Evolutionary conservation across 2,888 invertebrate species (phyloP).

Genomic region (Cheilosia vulpina): DNA sequence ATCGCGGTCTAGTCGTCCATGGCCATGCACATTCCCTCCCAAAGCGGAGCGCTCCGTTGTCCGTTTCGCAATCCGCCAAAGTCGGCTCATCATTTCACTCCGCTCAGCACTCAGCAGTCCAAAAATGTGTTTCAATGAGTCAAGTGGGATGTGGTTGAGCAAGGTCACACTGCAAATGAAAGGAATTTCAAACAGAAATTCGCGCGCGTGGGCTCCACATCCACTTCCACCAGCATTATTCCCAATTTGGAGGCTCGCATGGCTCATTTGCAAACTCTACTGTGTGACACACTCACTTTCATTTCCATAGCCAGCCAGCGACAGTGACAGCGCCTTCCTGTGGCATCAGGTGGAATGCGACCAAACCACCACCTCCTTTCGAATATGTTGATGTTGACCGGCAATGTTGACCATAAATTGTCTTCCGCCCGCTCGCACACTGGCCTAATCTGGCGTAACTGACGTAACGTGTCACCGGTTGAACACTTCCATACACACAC

Average conservation of each 20-base stretch:
- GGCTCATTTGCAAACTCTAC: constrained; percentile 55
- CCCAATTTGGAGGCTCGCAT: constrained; percentile 48
- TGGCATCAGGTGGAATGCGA: constrained; percentile 68
- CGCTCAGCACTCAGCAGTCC: constrained; percentile 16
- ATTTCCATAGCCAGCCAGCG: constrained; percentile 40
- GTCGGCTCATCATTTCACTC: constrained; percentile 8
- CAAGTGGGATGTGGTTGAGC: constrained; percentile 42
- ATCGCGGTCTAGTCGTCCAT: no score
- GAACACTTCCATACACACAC: constrained; percentile 44
- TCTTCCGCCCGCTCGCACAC: not conserved
- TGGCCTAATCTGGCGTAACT: constrained; percentile 37
- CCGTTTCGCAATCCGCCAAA: constrained; percentile 20
- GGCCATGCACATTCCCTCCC: no score
- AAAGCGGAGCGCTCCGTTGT: not conserved
- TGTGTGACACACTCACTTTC: constrained; percentile 70
- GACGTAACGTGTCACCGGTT: constrained; percentile 63
- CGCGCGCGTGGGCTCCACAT: constrained; percentile 47
- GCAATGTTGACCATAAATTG: constrained; percentile 59
- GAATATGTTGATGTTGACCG: constrained; percentile 34
- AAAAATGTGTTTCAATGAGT: constrained; percentile 48
- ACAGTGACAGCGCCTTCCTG: constrained; percentile 35
- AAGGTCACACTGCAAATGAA: constrained; percentile 52
- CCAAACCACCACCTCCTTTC: constrained; percentile 61
- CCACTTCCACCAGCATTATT: constrained; percentile 21
- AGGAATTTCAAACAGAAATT: constrained; percentile 39